Base-by-base conservation (phyloP, 2,113 vertebrate genomes). In the Hippocampus comes region DNA sequence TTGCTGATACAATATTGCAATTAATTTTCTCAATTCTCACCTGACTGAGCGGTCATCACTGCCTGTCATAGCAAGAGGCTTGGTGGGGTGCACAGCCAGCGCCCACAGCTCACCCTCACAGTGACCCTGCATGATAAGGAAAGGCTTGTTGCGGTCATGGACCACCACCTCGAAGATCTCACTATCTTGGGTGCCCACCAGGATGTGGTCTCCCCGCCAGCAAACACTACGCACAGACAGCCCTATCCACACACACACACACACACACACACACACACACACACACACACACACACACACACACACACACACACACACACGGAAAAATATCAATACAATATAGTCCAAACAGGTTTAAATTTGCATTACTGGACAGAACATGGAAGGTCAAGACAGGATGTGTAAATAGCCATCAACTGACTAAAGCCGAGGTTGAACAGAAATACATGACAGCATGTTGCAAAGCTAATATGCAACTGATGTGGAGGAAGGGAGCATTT, bases 111-210 rank as follows among this genome's bases (percentile, higher is more conserved):
- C 97, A 0, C 97, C 97, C 90, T 99, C 97, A 78, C 97, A 99
- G 86, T 99, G 97, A 63, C 97, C 97, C 92, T 99, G 97, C 96
- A 99, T 99, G 84, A 99, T 95, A 71, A 99, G 94, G 90, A 99
- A 97, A 87, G 97, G 97, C 84, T 99, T 98, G 88, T 94, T 97
- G 85, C 97, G 94, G 84, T 99, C 97, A 73, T 98, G 97, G 46
- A 99, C 97, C 86, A 99, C 97, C 82, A 99, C 94, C 89, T 99
- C 97, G 74, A 99, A 99, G 84, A 99, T 99, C 90, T 99, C 97
- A 76, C 97, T 98, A 67, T 99, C 97, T 82, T 99, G 97, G 0
- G 97, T 99, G 74, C 97, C 97, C 57, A 98, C 96, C 59, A 98
- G 91, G 78, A 99, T 98, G 85, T 98, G 96, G 89, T 99, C 97